Base-by-base conservation (phyloP, 2,797 vertebrate genomes). In the Rhadinocentrus ornatus region DNA sequence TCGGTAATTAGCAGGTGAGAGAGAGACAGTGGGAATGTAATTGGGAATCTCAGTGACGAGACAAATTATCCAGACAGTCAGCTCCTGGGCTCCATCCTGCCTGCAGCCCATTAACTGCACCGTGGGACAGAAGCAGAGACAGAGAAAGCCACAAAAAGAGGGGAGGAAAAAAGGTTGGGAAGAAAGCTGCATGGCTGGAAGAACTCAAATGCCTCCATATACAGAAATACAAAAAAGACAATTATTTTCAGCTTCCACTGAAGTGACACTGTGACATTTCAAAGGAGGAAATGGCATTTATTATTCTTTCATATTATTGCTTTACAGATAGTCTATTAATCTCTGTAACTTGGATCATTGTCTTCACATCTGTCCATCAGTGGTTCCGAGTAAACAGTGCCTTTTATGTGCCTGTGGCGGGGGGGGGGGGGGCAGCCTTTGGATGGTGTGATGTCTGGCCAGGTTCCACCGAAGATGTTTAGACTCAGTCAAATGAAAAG, bases 1-100 rank as follows among this genome's bases (percentile, higher is more conserved):
- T 92, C 86, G 77, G 95, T 96, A 95, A 97, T 95, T 95, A 95
- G 93, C 92, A 95, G 95, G 94, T 95, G 94, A 95, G 93, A 85
- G 84, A 93, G 84, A 95, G 93, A 93, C 90, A 89, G 93, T 93
- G 91, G 85, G 93, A 92, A 89, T 93, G 91, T 89, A 89, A 94
- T 94, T 92, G 91, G 94, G 92, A 95, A 94, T 94, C 92, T 92
- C 91, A 82, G 85, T 92, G 93, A 80, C 82, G 85, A 83, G 90
- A 88, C 90, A 89, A 90, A 91, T 90, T 93, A 92, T 88, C 84
- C 89, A 83, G 82, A 86, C 86, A 83, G 85, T 73, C 69, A 81
- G 86, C 89, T 82, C 88, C 91, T 72, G 83, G 91, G 91, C 91
- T 91, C 90, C 85, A 89, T 92, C 93, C 90, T 88, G 91, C 81